Conservation (phyloP, 2,797 vertebrate species). For the Potorous gilbertii region DNA sequence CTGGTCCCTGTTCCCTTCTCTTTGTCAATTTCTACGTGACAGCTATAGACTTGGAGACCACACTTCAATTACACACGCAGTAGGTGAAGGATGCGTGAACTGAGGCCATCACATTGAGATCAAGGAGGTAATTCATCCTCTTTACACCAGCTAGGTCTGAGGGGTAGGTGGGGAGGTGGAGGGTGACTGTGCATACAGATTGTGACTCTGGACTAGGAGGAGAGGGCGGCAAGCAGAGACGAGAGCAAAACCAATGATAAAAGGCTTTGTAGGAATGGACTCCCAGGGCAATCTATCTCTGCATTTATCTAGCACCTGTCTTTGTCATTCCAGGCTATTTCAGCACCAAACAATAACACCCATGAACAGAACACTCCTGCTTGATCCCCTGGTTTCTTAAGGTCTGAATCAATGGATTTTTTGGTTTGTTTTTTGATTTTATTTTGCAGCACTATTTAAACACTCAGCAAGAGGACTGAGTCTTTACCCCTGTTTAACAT, state of each 20-base stretch:
- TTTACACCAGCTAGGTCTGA: background rate
- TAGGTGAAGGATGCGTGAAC: constrained; percentile 62
- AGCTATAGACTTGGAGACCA: constrained; percentile 50
- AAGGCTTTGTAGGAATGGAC: constrained; percentile 22
- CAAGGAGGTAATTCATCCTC: constrained; percentile 64
- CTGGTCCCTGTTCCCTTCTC: background rate
- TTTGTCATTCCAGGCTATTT: background rate
- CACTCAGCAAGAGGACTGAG: background rate
- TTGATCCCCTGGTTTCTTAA: background rate
- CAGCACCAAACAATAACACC: background rate
- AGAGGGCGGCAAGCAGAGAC: background rate
- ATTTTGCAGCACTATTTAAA: constrained; percentile 16
- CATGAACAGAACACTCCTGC: background rate
- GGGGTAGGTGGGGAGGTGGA: constrained; percentile 17
- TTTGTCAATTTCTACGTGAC: constrained; percentile 56
- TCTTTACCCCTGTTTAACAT: background rate
- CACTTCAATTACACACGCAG: constrained; percentile 68
- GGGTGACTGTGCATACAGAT: background rate
- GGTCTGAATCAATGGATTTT: background rate
- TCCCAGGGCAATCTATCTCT: constrained; percentile 4
- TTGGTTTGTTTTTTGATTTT: background rate
- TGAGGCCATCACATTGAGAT: constrained; percentile 41
- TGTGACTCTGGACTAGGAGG: background rate
- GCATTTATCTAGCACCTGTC: background rate
- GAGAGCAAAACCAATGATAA: constrained; percentile 8